These are phyloP conservation scores for Lagopus leucura DNA, from an alignment of 2,113 vertebrate genomes.

Conservation along the genomic window DNA sequence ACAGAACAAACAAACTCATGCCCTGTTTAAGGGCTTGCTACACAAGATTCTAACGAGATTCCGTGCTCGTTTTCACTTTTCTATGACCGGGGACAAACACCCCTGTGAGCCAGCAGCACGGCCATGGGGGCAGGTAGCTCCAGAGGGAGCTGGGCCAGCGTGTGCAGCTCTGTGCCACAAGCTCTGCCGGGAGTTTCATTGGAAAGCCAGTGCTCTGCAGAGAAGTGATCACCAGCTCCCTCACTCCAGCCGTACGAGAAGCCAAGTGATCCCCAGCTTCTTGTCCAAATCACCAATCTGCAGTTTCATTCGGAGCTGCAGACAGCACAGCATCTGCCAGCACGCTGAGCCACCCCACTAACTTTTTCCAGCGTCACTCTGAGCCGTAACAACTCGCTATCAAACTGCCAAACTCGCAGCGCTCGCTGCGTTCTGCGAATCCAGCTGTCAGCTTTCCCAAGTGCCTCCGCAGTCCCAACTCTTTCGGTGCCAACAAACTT, in stretches of 20 bases:
- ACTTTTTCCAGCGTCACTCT: slow-evolving; percentile 58
- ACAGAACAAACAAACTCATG: neutral
- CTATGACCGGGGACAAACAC: neutral
- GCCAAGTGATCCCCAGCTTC: neutral
- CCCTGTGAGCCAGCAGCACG: neutral
- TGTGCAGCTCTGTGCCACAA: neutral
- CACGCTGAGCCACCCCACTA: slow-evolving; percentile 48
- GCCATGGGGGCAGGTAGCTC: neutral
- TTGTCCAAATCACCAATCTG: neutral
- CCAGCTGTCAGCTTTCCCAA: slow-evolving; percentile 68
- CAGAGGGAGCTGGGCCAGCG: neutral
- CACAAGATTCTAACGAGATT: neutral
- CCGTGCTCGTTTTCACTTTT: neutral
- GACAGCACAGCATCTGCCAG: slow-evolving; percentile 24
- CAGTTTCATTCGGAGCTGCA: neutral
- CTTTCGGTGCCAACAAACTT: slow-evolving; percentile 54
- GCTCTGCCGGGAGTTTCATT: neutral
- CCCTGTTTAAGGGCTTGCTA: neutral
- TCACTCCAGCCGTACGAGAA: neutral
- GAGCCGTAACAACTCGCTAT: slow-evolving; percentile 41
- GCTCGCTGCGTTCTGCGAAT: slow-evolving; percentile 55
- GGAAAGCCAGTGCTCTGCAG: neutral
- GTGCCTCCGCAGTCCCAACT: slow-evolving; percentile 64
- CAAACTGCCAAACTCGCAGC: slow-evolving; percentile 56
- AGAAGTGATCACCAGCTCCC: neutral